Evolutionary conservation across 2,113 vertebrate species (phyloP), one percentile per base, ranked within the genome.

Genomic region (Heptranchias perlo): DNA sequence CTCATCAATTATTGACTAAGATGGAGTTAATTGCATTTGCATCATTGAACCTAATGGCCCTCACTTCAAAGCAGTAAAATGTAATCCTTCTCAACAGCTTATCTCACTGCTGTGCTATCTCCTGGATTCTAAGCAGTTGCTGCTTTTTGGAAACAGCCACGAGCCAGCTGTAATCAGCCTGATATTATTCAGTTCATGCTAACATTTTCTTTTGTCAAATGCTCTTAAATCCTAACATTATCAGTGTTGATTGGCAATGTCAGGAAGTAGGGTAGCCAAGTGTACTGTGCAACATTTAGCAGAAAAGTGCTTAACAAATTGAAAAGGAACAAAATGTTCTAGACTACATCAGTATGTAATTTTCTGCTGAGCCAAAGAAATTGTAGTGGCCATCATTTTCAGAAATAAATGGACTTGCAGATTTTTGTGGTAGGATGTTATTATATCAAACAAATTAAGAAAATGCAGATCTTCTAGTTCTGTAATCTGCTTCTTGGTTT

Each of bases 321-420:
- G 54, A 64, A n/a, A 62, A 94, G 61, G 91, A 94, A 94, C 91
- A 94, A 64, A 64, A 94, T 94, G 61, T 94, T 94, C 91, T 94
- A 6, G n/a, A 44, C 61, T 44, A 64, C 16, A 35, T 52, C 28
- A 91, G 52, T 18, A 91, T 58, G 58, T 31, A 91, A n/a, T 58
- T 91, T 89, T 58, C 87, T 91, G 49, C 28, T 58, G 13, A 13
- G 25, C 87, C 52, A 58, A 91, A 52, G 52, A 54, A 52, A 61
- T 52, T 58, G 25, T 31, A 16, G 3, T 54, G 87, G 52, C 28
- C n/a, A n/a, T n/a, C n/a, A n/a, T n/a, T n/a, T n/a, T n/a, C n/a
- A 14, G 49, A 58, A 91, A 91, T 91, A 64, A 64, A 64, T 10
- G 54, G 58, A 62, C 35, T 8, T 7, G 54, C 21, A 0, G 35